Base-by-base conservation (phyloP, 2,113 vertebrate genomes). In the Rhinichthys klamathensis region DNA sequence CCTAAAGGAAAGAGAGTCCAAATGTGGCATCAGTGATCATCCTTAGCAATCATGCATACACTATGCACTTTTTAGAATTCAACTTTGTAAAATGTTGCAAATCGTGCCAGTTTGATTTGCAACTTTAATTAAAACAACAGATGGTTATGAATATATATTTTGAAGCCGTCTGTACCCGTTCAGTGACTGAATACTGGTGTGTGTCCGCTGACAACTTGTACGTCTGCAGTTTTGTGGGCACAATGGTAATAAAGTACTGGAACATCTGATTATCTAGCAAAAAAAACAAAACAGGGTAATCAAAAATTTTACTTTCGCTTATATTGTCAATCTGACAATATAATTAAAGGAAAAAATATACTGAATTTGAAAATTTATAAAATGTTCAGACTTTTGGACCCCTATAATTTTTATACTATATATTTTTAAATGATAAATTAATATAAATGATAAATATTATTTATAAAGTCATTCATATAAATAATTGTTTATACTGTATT, bases 171-270 rank as follows among this genome's bases (percentile, higher is more conserved):
- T 38, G 92, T 93, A 99, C 98, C 95, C 96, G 94, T 92, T 99
- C 98, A 54, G 98, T 98, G 90, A 99, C 97, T 0, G 98, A 99
- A 93, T 97, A 99, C 87, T 99, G 98, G 91, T 99, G 97, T 2
- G 96, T 99, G 61, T 99, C 97, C 86, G 98, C 97, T 84, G 96
- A 95, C 85, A 99, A 94, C 92, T 96, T 96, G 32, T 97, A 95
- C 0, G 98, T 99, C 85, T 98, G 95, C 76, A 99, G 95, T 89
- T 97, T 99, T 91, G 98, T 99, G 92, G 98, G 98, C 91, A 99
- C 98, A 82, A 99, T 96, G 91, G 97, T 99, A 93, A 99, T 96
- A 89, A 99, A 99, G 94, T 99, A 99, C 35, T 99, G 98, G 89
- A 99, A 99, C 97, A 99, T 99, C 94, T 98, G 97, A 91, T 98